Base-by-base conservation (phyloP, 2,888 invertebrate species). In the Sclerodermus sp. region DNA sequence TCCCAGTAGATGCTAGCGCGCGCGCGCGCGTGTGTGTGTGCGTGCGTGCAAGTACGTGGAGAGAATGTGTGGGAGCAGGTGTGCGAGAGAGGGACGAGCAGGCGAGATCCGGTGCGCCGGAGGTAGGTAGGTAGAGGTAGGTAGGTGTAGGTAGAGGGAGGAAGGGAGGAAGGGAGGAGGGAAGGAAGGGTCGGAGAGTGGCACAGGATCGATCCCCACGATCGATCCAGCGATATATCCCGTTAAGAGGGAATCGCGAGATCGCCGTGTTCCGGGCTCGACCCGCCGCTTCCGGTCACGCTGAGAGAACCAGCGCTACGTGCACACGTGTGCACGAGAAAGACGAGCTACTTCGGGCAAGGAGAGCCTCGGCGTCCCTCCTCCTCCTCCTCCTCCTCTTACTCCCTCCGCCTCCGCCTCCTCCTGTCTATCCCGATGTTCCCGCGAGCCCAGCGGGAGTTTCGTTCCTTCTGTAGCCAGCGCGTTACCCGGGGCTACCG, bases 271-370 rank as follows among this genome's bases (percentile, higher is more conserved):
- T 69, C 70, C 69, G 68, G 63, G 67, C 69, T 66, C 57, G 65
- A 67, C 64, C 60, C 65, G 66, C 57, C 67, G 67, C 68, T 75
- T 75, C 75, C 75, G 75, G 74, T 76, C 75, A 75, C 74, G 75
- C 73, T 63, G 56, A 61, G 58, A 53, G 55, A 61, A 17, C 3
- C 23, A n/a, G 23, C 23, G 3, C 23, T 23, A 23, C 23, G 4
- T 23, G 23, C 23, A 23, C 8, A 3, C 4, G 4, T 23, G 23
- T 8, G 8, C 8, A 5, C 23, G 23, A 23, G 23, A 23, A 23
- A 8, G 23, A 23, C 23, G 4, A 8, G 8, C 23, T 23, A 55
- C 60, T 39, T 44, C 47, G 57, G 55, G 57, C 23, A 23, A 23
- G 63, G 55, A 60, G 60, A 60, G 47, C 36, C 49, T 44, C 30